These are phyloP conservation scores for Spilosoma lubricipeda DNA, from an alignment of 2,888 invertebrate genomes.

Conservation along the genomic window DNA sequence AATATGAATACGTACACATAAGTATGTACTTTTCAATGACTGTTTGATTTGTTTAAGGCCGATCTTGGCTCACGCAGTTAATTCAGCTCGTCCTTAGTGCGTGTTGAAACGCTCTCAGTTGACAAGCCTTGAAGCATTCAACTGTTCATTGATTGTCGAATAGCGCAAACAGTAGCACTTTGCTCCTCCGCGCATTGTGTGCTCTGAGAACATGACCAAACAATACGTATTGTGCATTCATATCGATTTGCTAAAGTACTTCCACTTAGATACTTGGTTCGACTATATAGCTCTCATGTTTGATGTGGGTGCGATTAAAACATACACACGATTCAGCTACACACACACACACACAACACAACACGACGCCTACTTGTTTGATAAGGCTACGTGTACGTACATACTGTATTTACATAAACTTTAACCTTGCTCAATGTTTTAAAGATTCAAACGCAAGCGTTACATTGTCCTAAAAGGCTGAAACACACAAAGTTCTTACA, in stretches of 20 bases:
- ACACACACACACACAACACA: too few relatives aligned
- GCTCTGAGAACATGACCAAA: conserved; percentile 3
- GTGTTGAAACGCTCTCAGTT: not conserved
- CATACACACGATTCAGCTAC: not conserved
- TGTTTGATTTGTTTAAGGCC: not conserved
- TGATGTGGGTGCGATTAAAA: not conserved
- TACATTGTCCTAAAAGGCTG: not conserved
- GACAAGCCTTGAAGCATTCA: not conserved
- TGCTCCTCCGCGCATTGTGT: conserved; percentile 8
- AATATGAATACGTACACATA: not conserved
- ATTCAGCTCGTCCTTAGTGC: not conserved
- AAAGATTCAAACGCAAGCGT: not conserved
- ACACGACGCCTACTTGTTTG: not conserved
- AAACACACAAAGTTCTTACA: not conserved
- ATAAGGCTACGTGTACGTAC: not conserved
- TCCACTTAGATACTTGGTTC: not conserved
- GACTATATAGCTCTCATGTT: not conserved
- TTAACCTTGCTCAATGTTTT: not conserved
- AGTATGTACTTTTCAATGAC: not conserved
- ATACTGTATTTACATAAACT: not conserved
- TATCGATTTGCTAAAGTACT: not conserved
- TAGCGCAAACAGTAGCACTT: conserved; percentile 6
- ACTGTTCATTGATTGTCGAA: not conserved
- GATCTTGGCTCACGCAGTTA: not conserved
- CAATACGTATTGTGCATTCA: conserved; percentile 12